Evolutionary conservation across 2,113 vertebrate genomes (phyloP).

Genomic region (chimpanzee (Pan troglodytes)): DNA sequence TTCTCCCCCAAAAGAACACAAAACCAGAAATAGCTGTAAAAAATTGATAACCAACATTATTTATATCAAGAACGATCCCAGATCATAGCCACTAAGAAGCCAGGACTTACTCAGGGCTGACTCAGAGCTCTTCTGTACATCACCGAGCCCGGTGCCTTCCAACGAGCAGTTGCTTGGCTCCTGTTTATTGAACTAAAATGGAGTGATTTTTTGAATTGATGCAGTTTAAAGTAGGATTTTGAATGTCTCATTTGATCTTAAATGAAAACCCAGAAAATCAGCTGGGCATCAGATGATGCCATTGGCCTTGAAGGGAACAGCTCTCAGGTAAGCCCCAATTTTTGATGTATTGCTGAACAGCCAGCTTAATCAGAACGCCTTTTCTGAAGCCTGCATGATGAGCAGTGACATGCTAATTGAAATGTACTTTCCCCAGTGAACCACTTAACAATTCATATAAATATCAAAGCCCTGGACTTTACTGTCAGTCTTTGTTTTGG

Average conservation of each 20-base stretch:
- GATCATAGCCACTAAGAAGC: background rate
- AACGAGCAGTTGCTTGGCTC: background rate
- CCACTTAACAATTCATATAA: constrained; percentile 89
- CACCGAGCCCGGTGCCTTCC: background rate
- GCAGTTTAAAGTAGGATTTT: constrained; percentile 69
- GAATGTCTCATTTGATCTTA: constrained; percentile 72
- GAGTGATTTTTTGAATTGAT: constrained; percentile 18
- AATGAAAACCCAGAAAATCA: constrained; percentile 62
- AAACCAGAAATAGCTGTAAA: background rate
- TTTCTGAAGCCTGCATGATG: constrained; percentile 77
- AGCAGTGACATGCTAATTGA: constrained; percentile 90
- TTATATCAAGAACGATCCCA: background rate
- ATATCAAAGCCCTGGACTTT: constrained; percentile 88
- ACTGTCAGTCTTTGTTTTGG: constrained; percentile 88
- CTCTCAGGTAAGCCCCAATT: constrained; percentile 66
- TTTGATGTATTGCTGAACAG: constrained; percentile 63
- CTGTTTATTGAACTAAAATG: constrained; percentile 21
- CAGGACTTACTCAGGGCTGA: background rate
- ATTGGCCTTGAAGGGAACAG: constrained; percentile 61
- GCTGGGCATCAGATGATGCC: constrained; percentile 49
- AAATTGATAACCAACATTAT: background rate
- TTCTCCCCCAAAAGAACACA: background rate
- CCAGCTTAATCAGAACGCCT: constrained; percentile 68
- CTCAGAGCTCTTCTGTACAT: background rate
- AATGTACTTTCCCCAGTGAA: constrained; percentile 90